phyloP scores from a whole-genome alignment of 2,797 vertebrate genomes.

The Aulostomus chinensis region DNA sequence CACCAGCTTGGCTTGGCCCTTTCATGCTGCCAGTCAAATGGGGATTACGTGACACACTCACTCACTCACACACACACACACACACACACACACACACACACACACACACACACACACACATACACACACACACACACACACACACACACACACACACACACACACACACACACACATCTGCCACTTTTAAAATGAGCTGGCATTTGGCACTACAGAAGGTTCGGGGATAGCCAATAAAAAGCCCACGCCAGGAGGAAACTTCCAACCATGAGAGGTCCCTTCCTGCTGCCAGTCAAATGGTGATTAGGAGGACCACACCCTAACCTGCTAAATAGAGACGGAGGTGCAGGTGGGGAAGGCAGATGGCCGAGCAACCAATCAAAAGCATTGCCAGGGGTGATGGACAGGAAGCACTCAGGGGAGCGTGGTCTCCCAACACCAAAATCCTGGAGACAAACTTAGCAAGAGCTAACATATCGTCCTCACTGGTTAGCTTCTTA shows the following conservation, averaged over 20 bases:
- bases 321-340: slow-evolving; percentile 69
- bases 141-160: slow-evolving; percentile 48
- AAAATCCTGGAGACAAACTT: no score
- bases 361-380: slow-evolving; percentile 72
- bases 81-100: slow-evolving; percentile 55
- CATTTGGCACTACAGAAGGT: slow-evolving; percentile 60
- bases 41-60: slow-evolving; percentile 73
- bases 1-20: slow-evolving; percentile 59
- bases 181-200: slow-evolving; percentile 60
- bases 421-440: slow-evolving; percentile 37
- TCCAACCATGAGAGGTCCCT: slow-evolving; percentile 72
- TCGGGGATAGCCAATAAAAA: slow-evolving; percentile 62
- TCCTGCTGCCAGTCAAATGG: slow-evolving; percentile 82
- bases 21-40: slow-evolving; percentile 81
- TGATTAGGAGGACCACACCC: slow-evolving; percentile 77
- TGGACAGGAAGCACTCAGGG: slow-evolving; percentile 67
- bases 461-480: neutral
- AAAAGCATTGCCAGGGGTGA: slow-evolving; percentile 71
- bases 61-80: slow-evolving; percentile 41
- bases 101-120: slow-evolving; percentile 45
- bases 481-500: no score
- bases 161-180: slow-evolving; percentile 55
- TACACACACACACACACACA: slow-evolving; percentile 56
- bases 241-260: slow-evolving; percentile 64
- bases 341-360: slow-evolving; percentile 66